A percentile compares a stretch with the other conserved stretches of the same genome.
Conservation (phyloP, 2,888 invertebrate species). For the Hypomecis punctinalis region DNA sequence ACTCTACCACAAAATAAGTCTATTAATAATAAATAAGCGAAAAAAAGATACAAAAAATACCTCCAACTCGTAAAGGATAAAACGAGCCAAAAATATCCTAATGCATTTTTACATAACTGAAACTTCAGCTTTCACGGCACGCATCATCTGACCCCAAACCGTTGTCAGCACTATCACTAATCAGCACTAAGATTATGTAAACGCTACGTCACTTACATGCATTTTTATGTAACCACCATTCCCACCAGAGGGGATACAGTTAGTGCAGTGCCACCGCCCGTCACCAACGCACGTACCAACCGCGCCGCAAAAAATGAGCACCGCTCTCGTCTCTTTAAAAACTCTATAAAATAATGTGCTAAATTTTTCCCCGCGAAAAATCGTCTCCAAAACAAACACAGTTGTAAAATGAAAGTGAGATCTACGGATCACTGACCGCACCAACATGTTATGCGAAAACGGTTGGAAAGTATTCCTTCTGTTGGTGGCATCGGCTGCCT, state of each 20-base stretch:
- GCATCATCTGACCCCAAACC: slow-evolving; percentile 52
- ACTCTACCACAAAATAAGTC: too few relatives aligned
- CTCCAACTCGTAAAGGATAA: neutral
- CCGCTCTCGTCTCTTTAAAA: slow-evolving; percentile 34
- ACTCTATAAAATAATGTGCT: slow-evolving; percentile 50
- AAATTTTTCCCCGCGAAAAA: slow-evolving; percentile 44
- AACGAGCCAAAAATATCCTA: neutral
- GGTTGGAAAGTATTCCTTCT: slow-evolving; percentile 81
- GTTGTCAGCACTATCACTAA: slow-evolving; percentile 57
- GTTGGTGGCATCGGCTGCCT: slow-evolving; percentile 66
- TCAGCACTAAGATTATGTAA: slow-evolving; percentile 56
- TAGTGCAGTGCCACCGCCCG: slow-evolving; percentile 49
- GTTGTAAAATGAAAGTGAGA: slow-evolving; percentile 78
- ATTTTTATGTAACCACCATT: slow-evolving; percentile 59
- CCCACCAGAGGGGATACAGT: slow-evolving; percentile 34
- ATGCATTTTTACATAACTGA: slow-evolving; percentile 17
- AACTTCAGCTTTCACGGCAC: slow-evolving; percentile 22
- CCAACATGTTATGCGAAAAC: slow-evolving; percentile 79
- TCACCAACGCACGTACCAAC: slow-evolving; percentile 47
- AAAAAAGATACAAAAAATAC: too few relatives aligned
- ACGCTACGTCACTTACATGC: slow-evolving; percentile 54
- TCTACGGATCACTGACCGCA: slow-evolving; percentile 73
- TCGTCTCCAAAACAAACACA: slow-evolving; percentile 37
- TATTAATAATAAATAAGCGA: too few relatives aligned
- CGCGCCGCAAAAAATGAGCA: slow-evolving; percentile 52